Evolutionary conservation across 2,113 vertebrate species (phyloP).

Genomic region (Condylura cristata): DNA sequence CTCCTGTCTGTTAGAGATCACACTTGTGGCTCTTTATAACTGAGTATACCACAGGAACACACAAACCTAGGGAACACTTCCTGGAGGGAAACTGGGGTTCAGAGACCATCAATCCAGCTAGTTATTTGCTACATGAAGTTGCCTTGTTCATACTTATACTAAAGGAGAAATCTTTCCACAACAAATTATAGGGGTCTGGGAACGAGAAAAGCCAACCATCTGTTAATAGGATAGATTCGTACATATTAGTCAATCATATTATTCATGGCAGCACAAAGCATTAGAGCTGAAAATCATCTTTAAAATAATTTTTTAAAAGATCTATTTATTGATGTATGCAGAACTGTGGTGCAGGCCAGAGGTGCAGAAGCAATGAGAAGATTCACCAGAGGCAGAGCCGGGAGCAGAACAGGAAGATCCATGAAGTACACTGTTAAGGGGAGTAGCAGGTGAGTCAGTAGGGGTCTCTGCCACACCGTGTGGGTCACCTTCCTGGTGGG

Average conservation of each 20-base stretch:
- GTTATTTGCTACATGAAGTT: constrained; percentile 27
- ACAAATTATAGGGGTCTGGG: background rate
- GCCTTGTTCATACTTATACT: constrained; percentile 20
- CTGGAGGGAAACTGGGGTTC: background rate
- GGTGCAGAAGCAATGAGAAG: too few species aligned
- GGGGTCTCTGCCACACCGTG: too few species aligned
- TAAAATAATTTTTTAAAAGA: background rate
- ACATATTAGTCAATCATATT: background rate
- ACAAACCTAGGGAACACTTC: background rate
- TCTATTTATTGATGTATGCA: too few species aligned
- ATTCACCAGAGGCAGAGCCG: too few species aligned
- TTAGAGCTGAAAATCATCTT: constrained; percentile 43
- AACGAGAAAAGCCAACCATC: constrained; percentile 39
- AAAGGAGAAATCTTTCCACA: constrained; percentile 32
- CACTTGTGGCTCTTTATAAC: background rate
- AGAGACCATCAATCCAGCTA: background rate
- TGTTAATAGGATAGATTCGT: constrained; percentile 6
- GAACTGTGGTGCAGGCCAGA: too few species aligned
- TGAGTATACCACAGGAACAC: background rate
- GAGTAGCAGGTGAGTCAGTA: too few species aligned
- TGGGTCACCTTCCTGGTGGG: too few species aligned
- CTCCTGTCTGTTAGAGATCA: background rate
- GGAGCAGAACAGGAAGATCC: too few species aligned
- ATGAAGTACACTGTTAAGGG: too few species aligned
- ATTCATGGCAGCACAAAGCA: constrained; percentile 19